phyloP scores from a whole-genome alignment of 2,797 vertebrate species.

The Anniella stebbinsi region DNA sequence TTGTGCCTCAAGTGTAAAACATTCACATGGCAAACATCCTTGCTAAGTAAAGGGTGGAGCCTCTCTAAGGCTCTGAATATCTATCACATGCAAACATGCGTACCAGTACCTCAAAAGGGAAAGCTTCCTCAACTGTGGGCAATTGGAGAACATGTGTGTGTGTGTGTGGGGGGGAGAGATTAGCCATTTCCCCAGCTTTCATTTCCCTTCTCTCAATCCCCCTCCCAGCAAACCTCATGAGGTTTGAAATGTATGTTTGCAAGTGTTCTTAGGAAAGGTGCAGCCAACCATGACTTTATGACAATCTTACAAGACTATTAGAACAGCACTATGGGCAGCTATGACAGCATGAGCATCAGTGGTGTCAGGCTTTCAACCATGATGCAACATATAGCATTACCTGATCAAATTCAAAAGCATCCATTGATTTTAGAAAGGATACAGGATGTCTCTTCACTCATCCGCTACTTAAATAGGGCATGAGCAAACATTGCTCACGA shows the following conservation, averaged over 20 bases:
- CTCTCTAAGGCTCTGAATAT: not conserved
- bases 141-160: not conserved
- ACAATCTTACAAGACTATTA: not conserved
- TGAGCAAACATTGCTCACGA: not conserved
- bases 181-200: not conserved
- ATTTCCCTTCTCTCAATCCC: not conserved
- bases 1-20: not conserved
- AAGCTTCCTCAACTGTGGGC: not conserved
- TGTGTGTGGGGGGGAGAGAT: not conserved
- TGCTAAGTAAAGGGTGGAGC: not conserved
- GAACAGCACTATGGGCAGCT: not conserved
- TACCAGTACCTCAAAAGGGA: not conserved
- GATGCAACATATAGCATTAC: constrained; percentile 45
- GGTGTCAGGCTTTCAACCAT: constrained; percentile 39
- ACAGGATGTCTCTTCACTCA: constrained; percentile 47
- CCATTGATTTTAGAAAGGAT: constrained; percentile 17
- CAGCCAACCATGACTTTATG: not conserved
- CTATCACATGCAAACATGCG: not conserved
- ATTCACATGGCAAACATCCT: not conserved
- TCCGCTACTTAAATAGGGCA: constrained; percentile 46
- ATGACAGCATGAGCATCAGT: not conserved
- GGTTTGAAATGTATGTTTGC: not conserved
- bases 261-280: not conserved
- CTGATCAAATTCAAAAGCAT: constrained; percentile 49
- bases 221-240: not conserved